Base-by-base conservation (phyloP, 2,797 vertebrate species). In the Trichosurus vulpecula region DNA sequence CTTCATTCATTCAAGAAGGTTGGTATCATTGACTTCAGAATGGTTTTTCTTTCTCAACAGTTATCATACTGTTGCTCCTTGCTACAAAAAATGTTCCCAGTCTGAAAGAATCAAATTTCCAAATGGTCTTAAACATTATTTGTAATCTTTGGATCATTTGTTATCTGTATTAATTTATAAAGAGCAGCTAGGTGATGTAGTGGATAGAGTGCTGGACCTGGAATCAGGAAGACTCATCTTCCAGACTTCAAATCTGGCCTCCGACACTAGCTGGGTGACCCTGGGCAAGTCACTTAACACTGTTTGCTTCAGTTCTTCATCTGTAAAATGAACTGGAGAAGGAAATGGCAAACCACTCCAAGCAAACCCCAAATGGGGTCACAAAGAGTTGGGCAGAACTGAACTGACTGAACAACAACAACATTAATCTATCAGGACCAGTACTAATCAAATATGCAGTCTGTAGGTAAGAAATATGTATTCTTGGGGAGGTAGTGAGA, bases 121-220 rank as follows among this genome's bases (percentile, higher is more conserved):
- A 91, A 95, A 81, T 29, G 5, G 2, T 74, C 74, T 47, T 94
- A 41, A 95, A 61, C 92, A 94, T 93, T 31, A 94, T 90, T 89
- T 95, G n/a, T 92, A 90, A 91, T 92, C 41, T 90, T 95, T 96
- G 52, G 95, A 27, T 81, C 3, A 0, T 91, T 27, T 97, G 87
- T 55, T 96, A 52, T 3, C n/a, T 92, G 56, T 90, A 53, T 87
- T 61, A 51, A 47, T 57, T 27, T 53, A 74, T 94, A 53, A 35
- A 8, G 92, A 47, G 0, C 4, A 92, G 6, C n/a, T 41, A 74
- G 2, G 2, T 41, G 14, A n/a, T 41, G 6, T 74, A 41, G 0
- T 9, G 66, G 16, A 74, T 41, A 74, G n/a, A 74, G 66, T 22
- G 16, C 14, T 74, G 66, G 66, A 3, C 31, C 30, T 5, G 58